Evolutionary conservation across 2,113 vertebrate genomes (phyloP), one percentile per base, ranked within the genome.

Genomic region (Podarcis raffonei): DNA sequence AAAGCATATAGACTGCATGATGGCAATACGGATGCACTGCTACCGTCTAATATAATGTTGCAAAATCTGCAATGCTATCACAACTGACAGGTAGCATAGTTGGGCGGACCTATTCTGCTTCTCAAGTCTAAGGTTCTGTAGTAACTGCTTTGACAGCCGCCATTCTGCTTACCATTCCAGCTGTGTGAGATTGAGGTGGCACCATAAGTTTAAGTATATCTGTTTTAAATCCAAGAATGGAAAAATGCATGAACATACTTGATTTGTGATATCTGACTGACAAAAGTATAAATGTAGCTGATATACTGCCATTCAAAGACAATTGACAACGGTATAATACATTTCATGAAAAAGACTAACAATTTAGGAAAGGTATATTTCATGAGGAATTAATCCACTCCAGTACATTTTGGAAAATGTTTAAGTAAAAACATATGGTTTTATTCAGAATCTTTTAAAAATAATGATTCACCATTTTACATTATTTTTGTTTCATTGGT

Each of bases 181-280:
- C 82, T 71, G 82, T 71, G 66, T 84, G 32, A 53, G 42, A 32
- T 4, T 72, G 68, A 53, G 32, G 68, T 69, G 48, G 65, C 68
- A 81, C n/a, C 62, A 37, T 71, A 81, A 37, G 81, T 30, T 59
- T n/a, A 81, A 57, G 62, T 81, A 77, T 65, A 87, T 87, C 66
- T 37, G 8, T 87, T 81, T 74, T 57, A 81, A 72, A 72, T 72
- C 78, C 42, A 72, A 32, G 68, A 23, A 84, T 71, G 42, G 27
- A 68, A 84, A n/a, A 30, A 71, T 72, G 32, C 39, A 71, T 7
- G 30, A 87, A 18, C 76, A 79, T 71, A 87, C 48, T 42, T 80
- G 39, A n/a, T 87, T 80, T 81, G 66, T 81, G 77, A 69, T 81
- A 37, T 81, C 23, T 87, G 86, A 87, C 25, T 87, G 86, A 81